phyloP scores from a whole-genome alignment of 53 echinoderm and acorn worm genomes.

The Stichopus horrens region DNA sequence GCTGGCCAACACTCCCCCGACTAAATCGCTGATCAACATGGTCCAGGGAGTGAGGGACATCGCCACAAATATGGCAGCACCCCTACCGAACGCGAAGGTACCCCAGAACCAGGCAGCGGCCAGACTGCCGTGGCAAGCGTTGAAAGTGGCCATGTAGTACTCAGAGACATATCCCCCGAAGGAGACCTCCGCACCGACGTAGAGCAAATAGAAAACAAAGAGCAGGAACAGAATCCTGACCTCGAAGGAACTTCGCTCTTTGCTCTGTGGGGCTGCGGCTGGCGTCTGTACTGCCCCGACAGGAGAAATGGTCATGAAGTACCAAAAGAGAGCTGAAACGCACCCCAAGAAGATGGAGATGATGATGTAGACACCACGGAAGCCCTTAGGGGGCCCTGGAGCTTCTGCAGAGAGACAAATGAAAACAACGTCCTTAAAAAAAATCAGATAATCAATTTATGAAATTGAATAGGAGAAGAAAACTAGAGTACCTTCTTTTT shows the following conservation, averaged over 20 bases:
- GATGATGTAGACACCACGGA: conserved; percentile 56
- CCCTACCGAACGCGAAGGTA: conserved; percentile 74
- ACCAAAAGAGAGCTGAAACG: conserved; percentile 60
- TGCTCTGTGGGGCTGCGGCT: background rate
- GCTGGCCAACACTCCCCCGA: conserved; percentile 60
- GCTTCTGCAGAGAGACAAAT: no score
- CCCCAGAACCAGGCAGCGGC: conserved; percentile 79
- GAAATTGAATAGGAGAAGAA: no score
- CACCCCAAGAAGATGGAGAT: conserved; percentile 60
- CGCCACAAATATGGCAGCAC: conserved; percentile 83
- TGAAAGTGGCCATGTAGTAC: conserved; percentile 39
- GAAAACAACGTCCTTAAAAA: no score
- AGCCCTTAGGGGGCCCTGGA: background rate
- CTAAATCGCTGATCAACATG: conserved; percentile 71
- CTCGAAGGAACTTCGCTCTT: conserved; percentile 44
- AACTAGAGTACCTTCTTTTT: no score
- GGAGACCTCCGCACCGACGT: conserved; percentile 79
- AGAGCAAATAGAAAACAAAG: conserved; percentile 86
- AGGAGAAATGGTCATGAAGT: conserved; percentile 54
- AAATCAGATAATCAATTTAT: no score
- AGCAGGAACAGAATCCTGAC: conserved; percentile 60
- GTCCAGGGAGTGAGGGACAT: conserved; percentile 57
- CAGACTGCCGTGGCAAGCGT: conserved; percentile 50
- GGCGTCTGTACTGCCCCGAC: background rate
- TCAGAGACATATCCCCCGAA: conserved; percentile 81